Evolutionary conservation across 1,140 invertebrate species (phyloP), one percentile per base, ranked within the genome.

Genomic region (Drosophila gunungcola): DNA sequence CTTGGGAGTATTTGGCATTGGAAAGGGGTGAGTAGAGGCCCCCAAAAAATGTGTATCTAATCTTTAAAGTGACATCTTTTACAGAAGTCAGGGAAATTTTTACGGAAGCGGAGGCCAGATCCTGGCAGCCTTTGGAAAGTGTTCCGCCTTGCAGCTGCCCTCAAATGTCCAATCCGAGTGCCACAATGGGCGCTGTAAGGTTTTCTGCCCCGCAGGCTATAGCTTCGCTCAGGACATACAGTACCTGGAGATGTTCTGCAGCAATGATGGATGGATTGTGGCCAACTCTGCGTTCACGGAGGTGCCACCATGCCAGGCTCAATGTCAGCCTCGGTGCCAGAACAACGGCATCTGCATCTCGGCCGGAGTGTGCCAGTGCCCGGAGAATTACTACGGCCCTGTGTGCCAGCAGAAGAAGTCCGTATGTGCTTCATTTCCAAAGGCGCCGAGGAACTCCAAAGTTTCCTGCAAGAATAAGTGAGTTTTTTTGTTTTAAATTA

Each of bases 271-370:
- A 52, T 96, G 95, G 95, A 86, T 93, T 57, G 90, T 95, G 45
- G 75, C 92, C 52, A 93, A 93, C 43, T 91, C 93, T 10, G 92
- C 92, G 13, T 94, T 93, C 84, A 80, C 72, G 0, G 69, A 63
- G 5, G 91, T 95, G 10, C 95, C 95, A 4, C 88, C 94, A 29
- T 96, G 95, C 75, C 93, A 95, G 93, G 95, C 95, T 94, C 93
- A 93, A 69, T 98, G 97, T 88, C 80, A 95, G 12, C 95, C 95
- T 0, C 92, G 93, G 1, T 98, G 97, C 91, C 93, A 95, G 80
- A 97, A 98, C 92, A 95, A 94, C 51, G 97, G 97, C 1, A 95
- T 96, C 12, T 98, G 97, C 81, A 81, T 95, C 1, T 93, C 93
- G 1, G 95, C 95, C 0, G 95, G 96, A 90, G 92, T 94, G 1